A percentile compares a stretch with the other conserved stretches of the same genome.
Evolutionary conservation across 2,888 invertebrate genomes (phyloP).

Genomic region (Chymomyza caudatula): DNA sequence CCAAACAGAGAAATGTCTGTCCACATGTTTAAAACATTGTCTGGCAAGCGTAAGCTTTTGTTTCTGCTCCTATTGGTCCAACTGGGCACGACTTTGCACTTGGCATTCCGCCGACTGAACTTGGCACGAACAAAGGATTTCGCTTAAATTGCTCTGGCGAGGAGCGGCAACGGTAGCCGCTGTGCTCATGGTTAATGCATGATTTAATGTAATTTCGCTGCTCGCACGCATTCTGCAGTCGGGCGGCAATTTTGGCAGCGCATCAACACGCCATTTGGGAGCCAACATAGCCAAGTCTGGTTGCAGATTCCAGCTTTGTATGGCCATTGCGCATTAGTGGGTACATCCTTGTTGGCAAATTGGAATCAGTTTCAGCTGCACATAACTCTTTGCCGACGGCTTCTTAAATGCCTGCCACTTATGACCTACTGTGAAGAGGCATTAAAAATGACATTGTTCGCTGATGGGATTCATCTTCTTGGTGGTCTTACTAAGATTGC

Average conservation of each 20-base stretch:
- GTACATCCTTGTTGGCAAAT: conserved; percentile 70
- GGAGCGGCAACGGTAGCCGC: not conserved
- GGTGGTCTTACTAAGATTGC: not conserved
- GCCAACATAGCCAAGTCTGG: conserved; percentile 19
- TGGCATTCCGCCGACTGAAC: conserved; percentile 17
- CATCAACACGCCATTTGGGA: conserved; percentile 73
- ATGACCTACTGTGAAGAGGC: conserved; percentile 30
- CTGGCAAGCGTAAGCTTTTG: conserved; percentile 14
- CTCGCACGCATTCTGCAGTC: conserved; percentile 56
- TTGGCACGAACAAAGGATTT: conserved; percentile 53
- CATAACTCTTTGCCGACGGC: conserved; percentile 52
- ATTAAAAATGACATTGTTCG: not conserved
- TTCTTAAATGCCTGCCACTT: conserved; percentile 57
- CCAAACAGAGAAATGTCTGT: conserved; percentile 34
- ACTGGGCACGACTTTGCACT: conserved; percentile 39
- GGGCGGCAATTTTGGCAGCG: conserved; percentile 64
- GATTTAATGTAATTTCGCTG: conserved; percentile 69
- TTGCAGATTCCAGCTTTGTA: not conserved
- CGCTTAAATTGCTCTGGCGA: conserved; percentile 54
- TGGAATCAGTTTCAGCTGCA: conserved; percentile 52
- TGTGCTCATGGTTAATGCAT: conserved; percentile 66
- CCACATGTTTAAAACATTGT: conserved; percentile 66
- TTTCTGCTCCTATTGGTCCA: not conserved
- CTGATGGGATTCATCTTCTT: not conserved
- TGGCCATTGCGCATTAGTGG: conserved; percentile 65